Percentiles rank a stretch among this genome's conserved stretches.
Conservation (phyloP, 1,140 invertebrate genomes). For the Halictus rubicundus region DNA sequence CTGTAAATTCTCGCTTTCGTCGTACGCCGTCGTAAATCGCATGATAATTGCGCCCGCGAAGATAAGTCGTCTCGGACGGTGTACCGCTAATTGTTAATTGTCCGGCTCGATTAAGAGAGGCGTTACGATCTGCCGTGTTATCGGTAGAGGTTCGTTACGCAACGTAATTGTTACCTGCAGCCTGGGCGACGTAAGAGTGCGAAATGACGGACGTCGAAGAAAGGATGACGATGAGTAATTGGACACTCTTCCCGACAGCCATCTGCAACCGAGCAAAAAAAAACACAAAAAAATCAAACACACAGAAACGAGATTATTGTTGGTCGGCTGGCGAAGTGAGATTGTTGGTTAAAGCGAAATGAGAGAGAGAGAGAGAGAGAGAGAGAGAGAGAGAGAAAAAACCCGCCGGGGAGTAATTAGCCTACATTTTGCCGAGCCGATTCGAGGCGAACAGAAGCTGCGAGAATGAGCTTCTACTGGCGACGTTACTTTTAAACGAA, state of each 20-base stretch:
- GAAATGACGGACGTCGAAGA: conserved; percentile 70
- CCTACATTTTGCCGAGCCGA: neutral
- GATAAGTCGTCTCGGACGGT: too few species aligned
- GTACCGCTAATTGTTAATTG: too few species aligned
- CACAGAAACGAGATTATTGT: neutral
- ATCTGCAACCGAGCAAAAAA: conserved; percentile 67
- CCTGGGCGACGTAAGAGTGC: conserved; percentile 50
- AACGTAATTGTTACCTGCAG: conserved; percentile 62
- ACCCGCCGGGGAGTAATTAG: neutral
- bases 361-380: too few species aligned
- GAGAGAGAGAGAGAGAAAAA: too few species aligned
- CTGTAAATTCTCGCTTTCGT: too few species aligned
- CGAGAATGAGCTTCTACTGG: neutral
- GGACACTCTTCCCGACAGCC: conserved; percentile 70
- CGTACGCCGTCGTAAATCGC: too few species aligned
- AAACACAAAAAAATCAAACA: too few species aligned
- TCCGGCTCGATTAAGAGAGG: too few species aligned
- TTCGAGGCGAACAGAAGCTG: neutral
- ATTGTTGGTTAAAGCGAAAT: neutral
- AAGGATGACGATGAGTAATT: conserved; percentile 71
- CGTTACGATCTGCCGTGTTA: too few species aligned
- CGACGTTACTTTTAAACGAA: neutral
- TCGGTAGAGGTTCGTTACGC: neutral
- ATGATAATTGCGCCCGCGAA: too few species aligned
- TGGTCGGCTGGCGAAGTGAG: neutral